Percentiles rank a stretch among this genome's conserved stretches.
Conservation (phyloP, 2,113 vertebrate genomes). For the Cinclus mexicanus region DNA sequence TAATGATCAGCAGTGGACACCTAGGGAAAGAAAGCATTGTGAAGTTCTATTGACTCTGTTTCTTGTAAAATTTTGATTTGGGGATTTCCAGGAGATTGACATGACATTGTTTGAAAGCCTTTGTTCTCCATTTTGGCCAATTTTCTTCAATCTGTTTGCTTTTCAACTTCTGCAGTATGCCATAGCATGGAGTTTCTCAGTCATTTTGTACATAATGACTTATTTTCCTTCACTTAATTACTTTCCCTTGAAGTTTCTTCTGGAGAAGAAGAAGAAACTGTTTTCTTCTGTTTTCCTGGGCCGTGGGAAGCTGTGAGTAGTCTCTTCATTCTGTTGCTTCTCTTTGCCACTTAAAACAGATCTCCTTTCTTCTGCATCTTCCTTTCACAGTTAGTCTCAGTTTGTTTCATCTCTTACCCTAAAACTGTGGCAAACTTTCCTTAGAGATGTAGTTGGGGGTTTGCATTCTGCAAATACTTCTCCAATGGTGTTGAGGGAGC, state of each 20-base stretch:
- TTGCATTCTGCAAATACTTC: background rate
- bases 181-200: background rate
- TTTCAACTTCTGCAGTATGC: background rate
- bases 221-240: background rate
- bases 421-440: background rate
- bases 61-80: background rate
- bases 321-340: background rate
- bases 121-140: background rate
- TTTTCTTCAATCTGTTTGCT: background rate
- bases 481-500: background rate
- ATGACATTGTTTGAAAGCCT: background rate
- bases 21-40: background rate
- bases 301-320: background rate
- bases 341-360: background rate
- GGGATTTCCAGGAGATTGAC: background rate
- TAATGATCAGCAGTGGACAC: background rate
- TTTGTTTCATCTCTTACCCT: background rate
- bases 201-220: background rate
- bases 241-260: background rate
- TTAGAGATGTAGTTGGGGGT: background rate
- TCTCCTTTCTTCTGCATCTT: background rate
- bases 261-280: background rate
- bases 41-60: background rate
- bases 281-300: background rate
- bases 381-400: background rate